A percentile compares a stretch with the other conserved stretches of the same genome.
phyloP scores from a whole-genome alignment of 2,797 vertebrate species.

The Takifugu ocellatus region DNA sequence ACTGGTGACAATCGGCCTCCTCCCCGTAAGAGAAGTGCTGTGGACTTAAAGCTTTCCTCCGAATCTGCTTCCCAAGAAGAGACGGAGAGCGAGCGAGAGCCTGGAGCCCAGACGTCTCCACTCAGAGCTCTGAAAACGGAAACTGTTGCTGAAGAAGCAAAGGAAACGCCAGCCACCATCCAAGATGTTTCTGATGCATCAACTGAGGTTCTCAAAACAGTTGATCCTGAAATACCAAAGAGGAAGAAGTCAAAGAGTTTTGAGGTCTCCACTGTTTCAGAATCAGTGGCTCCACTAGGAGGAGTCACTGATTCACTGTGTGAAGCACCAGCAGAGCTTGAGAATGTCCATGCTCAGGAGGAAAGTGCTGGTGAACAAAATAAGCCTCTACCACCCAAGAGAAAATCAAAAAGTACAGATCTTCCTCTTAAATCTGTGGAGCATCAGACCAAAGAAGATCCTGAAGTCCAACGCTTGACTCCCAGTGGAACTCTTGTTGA shows the following conservation, averaged over 20 bases:
- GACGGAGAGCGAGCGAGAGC: not conserved
- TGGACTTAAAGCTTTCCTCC: not conserved
- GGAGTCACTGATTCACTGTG: not conserved
- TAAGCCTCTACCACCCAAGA: conserved; percentile 28
- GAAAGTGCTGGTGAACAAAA: conserved; percentile 14
- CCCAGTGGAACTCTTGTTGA: not conserved
- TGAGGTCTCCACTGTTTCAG: conserved; percentile 9
- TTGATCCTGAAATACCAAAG: conserved; percentile 6
- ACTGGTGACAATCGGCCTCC: conserved; percentile 1
- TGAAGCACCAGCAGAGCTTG: conserved; percentile 7
- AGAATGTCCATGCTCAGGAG: not conserved
- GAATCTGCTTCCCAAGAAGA: conserved; percentile 2
- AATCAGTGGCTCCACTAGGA: conserved; percentile 3
- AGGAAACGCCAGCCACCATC: conserved; percentile 6
- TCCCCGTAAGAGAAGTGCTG: conserved; percentile 23
- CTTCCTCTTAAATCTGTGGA: conserved; percentile 1
- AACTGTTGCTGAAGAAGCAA: conserved; percentile 10
- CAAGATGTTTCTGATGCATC: conserved; percentile 6
- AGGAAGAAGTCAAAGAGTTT: conserved; percentile 21
- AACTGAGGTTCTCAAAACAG: not conserved
- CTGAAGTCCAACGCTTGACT: conserved; percentile 6
- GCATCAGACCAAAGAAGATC: not conserved
- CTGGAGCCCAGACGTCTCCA: conserved; percentile 6
- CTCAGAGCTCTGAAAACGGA: not conserved
- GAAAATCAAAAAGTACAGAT: conserved; percentile 37